Conservation (phyloP, 2,797 vertebrate genomes). For the Cynodonichthys magdalenae region DNA sequence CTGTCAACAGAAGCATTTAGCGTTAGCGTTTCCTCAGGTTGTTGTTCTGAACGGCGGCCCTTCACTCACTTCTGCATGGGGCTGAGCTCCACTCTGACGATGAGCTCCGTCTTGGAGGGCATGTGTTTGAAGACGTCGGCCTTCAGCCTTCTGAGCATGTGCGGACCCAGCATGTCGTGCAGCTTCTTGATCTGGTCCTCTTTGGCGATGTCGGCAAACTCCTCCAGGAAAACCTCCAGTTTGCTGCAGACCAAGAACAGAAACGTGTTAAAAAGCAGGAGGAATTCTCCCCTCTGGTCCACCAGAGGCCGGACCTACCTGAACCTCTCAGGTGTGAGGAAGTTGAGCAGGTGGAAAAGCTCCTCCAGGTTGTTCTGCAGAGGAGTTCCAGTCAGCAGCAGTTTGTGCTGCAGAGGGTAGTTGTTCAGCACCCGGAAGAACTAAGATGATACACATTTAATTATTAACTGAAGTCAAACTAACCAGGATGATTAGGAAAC, state of each 20-base stretch:
- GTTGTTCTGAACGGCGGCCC: too few species aligned
- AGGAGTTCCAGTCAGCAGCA: constrained; percentile 95
- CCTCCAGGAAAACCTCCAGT: constrained; percentile 95
- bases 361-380: constrained; percentile 98
- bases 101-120: constrained; percentile 98
- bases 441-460: constrained; percentile 61
- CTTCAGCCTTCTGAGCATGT: constrained; percentile 97
- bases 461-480: too few species aligned
- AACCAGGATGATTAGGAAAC: too few species aligned
- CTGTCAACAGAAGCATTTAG: constrained; percentile 66
- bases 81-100: constrained; percentile 95
- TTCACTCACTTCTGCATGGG: constrained; percentile 95
- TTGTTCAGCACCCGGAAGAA: constrained; percentile 97
- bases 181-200: constrained; percentile 99
- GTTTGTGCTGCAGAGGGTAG: constrained; percentile 95
- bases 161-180: constrained; percentile 97
- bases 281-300: background rate
- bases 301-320: constrained; percentile 78
- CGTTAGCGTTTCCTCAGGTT: fast-evolving
- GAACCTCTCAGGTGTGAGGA: constrained; percentile 95
- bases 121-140: constrained; percentile 99
- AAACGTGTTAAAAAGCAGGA: background rate
- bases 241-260: constrained; percentile 77
- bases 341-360: constrained; percentile 96
- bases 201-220: constrained; percentile 98